These are phyloP conservation scores for Coturnix japonica DNA, from an alignment of 2,113 vertebrate genomes.

Conservation along the genomic window DNA sequence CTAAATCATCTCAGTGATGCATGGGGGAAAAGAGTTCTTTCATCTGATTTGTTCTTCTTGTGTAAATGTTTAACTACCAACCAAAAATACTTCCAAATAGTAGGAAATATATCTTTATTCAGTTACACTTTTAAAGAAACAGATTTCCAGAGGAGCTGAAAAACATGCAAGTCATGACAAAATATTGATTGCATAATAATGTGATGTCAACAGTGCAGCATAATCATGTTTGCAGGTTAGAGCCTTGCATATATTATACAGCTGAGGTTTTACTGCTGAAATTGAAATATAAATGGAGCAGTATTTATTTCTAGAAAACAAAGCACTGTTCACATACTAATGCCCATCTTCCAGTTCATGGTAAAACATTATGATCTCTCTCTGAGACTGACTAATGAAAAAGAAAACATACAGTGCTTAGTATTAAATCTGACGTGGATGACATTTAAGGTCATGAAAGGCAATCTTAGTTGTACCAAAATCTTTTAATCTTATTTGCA, in stretches of 20 bases:
- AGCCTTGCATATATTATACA: slow-evolving; percentile 33
- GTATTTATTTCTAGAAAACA: slow-evolving; percentile 20
- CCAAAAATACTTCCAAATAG: not conserved
- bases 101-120: not conserved
- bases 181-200: slow-evolving; percentile 47
- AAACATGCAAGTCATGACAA: slow-evolving; percentile 48
- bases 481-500: slow-evolving; percentile 78
- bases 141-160: slow-evolving; percentile 34
- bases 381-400: slow-evolving; percentile 39
- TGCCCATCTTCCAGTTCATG: not conserved
- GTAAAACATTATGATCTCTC: slow-evolving; percentile 4
- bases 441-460: slow-evolving; percentile 73
- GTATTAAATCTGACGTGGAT: slow-evolving; percentile 66
- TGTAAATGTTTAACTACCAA: slow-evolving; percentile 1
- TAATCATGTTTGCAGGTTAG: slow-evolving; percentile 39
- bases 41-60: not conserved
- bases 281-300: not conserved
- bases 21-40: not conserved
- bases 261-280: not conserved
- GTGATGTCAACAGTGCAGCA: slow-evolving; percentile 10
- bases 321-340: not conserved
- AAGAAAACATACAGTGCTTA: slow-evolving; percentile 35
- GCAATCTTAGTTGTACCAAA: slow-evolving; percentile 70
- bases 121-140: slow-evolving; percentile 10
- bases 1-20: not conserved